Percentiles rank a stretch among this genome's conserved stretches.
Evolutionary conservation across 1,140 invertebrate species (phyloP).

Genomic region (Reticulitermes speratus): DNA sequence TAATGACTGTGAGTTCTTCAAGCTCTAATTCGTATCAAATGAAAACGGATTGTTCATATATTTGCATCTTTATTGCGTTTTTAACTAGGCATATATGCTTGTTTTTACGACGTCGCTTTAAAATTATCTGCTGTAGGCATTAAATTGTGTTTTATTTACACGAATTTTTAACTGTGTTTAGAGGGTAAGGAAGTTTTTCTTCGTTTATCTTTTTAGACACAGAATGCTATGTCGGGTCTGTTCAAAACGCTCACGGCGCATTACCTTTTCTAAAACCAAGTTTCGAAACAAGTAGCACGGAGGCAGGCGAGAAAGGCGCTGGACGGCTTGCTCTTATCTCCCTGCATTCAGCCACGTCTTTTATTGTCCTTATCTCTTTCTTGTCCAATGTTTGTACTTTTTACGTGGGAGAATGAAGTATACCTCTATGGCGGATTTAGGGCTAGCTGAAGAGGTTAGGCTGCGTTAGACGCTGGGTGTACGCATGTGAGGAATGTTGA

Average conservation of each 20-base stretch:
- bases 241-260: not conserved
- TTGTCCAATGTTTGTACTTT: not conserved
- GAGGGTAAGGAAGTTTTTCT: not conserved
- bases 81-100: no score
- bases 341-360: not conserved
- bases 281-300: not conserved
- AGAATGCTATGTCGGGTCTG: not conserved
- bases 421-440: not conserved
- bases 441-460: not conserved
- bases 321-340: slow-evolving; percentile 8
- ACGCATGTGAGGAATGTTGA: not conserved
- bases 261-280: not conserved
- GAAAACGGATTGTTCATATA: no score
- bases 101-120: no score
- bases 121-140: not conserved
- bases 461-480: not conserved
- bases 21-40: no score
- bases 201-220: not conserved
- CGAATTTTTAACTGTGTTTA: not conserved
- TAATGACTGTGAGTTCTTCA: no score
- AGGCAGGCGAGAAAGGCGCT: not conserved
- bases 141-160: not conserved
- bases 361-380: slow-evolving; percentile 8
- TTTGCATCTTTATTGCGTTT: no score
- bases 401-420: not conserved